These are phyloP conservation scores for Pithys albifrons DNA, from an alignment of 2,113 vertebrate species.

Conservation along the genomic window DNA sequence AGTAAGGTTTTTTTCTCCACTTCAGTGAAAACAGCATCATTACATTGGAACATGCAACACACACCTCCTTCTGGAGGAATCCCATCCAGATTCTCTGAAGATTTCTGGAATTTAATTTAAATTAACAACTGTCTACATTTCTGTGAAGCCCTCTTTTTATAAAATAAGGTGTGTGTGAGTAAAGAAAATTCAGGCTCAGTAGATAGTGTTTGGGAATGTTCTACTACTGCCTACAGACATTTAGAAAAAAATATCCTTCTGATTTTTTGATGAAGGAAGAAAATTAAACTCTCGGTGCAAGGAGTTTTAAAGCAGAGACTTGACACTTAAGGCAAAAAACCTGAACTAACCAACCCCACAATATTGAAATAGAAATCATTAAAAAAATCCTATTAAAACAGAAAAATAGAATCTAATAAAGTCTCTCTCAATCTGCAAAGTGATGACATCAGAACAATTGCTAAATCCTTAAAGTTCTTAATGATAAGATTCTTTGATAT, in stretches of 20 bases:
- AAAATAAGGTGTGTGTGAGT: neutral
- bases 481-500: neutral
- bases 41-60: neutral
- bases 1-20: neutral
- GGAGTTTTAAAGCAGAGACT: neutral
- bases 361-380: neutral
- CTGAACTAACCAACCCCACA: neutral
- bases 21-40: neutral
- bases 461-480: neutral
- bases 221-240: neutral
- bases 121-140: neutral
- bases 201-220: neutral
- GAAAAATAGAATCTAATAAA: neutral
- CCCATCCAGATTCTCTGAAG: neutral
- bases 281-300: neutral
- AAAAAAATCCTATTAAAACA: neutral
- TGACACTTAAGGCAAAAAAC: neutral
- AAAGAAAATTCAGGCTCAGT: neutral
- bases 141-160: neutral
- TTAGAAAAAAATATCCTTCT: neutral
- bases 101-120: neutral
- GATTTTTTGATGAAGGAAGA: neutral
- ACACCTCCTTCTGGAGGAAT: neutral
- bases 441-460: neutral
- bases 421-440: neutral